Evolutionary conservation across 2,797 vertebrate species (phyloP), one percentile per base, ranked within the genome.

Genomic region (Bovichtus diacanthus): DNA sequence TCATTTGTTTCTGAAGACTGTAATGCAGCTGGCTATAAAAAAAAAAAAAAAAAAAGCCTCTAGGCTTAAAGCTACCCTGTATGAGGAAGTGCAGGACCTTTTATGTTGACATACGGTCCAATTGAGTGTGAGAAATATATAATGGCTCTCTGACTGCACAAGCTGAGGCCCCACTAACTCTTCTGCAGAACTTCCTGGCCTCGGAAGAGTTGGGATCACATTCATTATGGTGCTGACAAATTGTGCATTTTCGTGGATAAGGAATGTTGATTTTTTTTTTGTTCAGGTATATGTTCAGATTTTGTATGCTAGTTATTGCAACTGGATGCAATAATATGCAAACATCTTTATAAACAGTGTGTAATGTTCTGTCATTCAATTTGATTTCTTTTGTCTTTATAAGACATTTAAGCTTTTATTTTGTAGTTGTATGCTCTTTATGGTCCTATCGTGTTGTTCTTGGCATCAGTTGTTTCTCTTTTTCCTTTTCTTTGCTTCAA

Each of bases 381-480:
- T 77, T 23, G 25, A 41, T 23, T 61, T 60, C 58, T 43, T 29
- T 13, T 19, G 6, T 67, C 7, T 73, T 60, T 41, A 36, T n/a
- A 59, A 72, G 62, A 77, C 50, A 62, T 50, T 44, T 18, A 51
- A 18, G 31, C 13, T 72, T 83, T 76, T 72, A 74, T 78, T 84
- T 62, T 63, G 56, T 70, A 66, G 44, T 56, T 76, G 39, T 29
- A 44, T 78, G 31, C 13, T 78, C 34, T 66, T 86, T 55, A 61
- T 63, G 80, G 55, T 74, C 70, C 77, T 62, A 67, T 82, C 78
- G 63, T 88, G 67, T 83, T 85, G 69, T 79, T 89, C 79, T 88
- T 90, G 79, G 80, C 84, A 93, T 95, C 93, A 89, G 83, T 94
- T 95, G 80, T 86, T 92, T 84, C 91, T 85, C 81, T 66, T 93